phyloP scores from a whole-genome alignment of 2,113 vertebrate species.

The Muntiacus muntjak region DNA sequence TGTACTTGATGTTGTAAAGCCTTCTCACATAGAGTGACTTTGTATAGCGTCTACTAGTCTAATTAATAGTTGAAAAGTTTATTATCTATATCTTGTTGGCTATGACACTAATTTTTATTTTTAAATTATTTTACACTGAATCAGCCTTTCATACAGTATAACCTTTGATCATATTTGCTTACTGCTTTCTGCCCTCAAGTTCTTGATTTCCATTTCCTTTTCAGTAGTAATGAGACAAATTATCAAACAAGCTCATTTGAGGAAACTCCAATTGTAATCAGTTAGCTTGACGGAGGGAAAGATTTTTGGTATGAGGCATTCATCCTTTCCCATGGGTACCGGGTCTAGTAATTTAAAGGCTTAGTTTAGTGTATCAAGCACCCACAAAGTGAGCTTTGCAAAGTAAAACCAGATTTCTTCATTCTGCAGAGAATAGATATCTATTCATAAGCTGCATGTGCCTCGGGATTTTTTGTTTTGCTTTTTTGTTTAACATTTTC shows the following conservation, averaged over 20 bases:
- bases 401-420: constrained; percentile 63
- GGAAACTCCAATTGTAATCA: constrained; percentile 70
- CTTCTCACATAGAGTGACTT: constrained; percentile 47
- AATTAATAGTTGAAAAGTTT: constrained; percentile 45
- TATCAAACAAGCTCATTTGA: constrained; percentile 70
- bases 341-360: constrained; percentile 45
- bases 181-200: constrained; percentile 55
- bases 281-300: constrained; percentile 57
- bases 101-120: not conserved
- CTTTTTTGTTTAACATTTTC: constrained; percentile 9
- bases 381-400: constrained; percentile 48
- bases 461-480: constrained; percentile 38
- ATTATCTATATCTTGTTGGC: constrained; percentile 20
- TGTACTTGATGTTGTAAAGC: not conserved
- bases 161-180: constrained; percentile 69
- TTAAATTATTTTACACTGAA: constrained; percentile 28
- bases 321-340: constrained; percentile 35
- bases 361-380: constrained; percentile 25
- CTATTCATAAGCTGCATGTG: not conserved
- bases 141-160: constrained; percentile 1
- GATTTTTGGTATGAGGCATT: constrained; percentile 38
- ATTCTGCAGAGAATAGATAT: constrained; percentile 28
- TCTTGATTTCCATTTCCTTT: constrained; percentile 66
- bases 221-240: constrained; percentile 73
- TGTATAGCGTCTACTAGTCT: constrained; percentile 20